Conservation (phyloP, 2,888 invertebrate genomes). For the Lasioglossum malachurum region DNA sequence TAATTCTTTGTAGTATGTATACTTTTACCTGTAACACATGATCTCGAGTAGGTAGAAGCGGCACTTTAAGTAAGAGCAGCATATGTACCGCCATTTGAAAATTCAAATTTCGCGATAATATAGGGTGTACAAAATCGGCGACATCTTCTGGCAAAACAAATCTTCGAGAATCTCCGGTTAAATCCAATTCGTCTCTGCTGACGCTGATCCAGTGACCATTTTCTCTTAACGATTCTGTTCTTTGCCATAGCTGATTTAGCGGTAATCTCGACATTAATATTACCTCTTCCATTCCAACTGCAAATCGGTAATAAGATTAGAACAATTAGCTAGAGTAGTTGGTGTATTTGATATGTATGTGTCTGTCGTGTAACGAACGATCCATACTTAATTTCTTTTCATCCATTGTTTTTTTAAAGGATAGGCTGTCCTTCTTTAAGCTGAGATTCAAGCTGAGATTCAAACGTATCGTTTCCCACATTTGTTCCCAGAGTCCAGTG, state of each 20-base stretch:
- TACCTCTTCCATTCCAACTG: slow-evolving; percentile 88
- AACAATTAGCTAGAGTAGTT: not conserved
- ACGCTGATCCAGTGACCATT: slow-evolving; percentile 90
- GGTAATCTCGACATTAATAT: slow-evolving; percentile 89
- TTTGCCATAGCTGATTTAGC: slow-evolving; percentile 90
- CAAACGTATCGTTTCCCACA: slow-evolving; percentile 90
- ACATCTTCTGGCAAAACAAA: slow-evolving; percentile 88
- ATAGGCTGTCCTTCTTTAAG: slow-evolving; percentile 72
- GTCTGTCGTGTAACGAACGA: not conserved
- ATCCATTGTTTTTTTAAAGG: slow-evolving; percentile 79
- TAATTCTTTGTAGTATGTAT: not conserved
- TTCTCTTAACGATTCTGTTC: slow-evolving; percentile 91
- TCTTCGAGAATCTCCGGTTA: slow-evolving; percentile 88
- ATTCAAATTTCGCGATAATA: slow-evolving; percentile 87
- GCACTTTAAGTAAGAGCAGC: slow-evolving; percentile 87
- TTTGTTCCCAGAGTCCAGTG: slow-evolving; percentile 91
- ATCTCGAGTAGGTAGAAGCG: slow-evolving; percentile 86
- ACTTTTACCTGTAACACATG: slow-evolving; percentile 72
- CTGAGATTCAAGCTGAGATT: slow-evolving; percentile 89
- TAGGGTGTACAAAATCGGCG: slow-evolving; percentile 89
- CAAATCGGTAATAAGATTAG: slow-evolving; percentile 57
- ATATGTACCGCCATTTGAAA: slow-evolving; percentile 88
- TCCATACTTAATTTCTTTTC: slow-evolving; percentile 85
- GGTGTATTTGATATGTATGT: not conserved
- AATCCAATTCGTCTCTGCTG: slow-evolving; percentile 83